phyloP scores from a whole-genome alignment of 2,888 invertebrate genomes.

The Lasioglossum lativentre region DNA sequence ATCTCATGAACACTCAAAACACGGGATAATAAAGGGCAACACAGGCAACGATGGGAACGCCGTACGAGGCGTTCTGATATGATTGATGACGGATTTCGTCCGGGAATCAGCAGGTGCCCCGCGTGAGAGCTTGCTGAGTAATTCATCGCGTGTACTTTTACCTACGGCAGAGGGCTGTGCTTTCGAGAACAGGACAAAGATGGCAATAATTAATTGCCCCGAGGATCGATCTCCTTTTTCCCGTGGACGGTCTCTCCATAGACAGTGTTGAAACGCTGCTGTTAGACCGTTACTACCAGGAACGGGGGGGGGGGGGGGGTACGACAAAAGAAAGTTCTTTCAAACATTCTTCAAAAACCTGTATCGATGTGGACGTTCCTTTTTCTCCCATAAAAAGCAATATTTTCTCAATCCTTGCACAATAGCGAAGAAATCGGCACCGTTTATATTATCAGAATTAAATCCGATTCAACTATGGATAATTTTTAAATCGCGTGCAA shows the following conservation, averaged over 20 bases:
- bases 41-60: constrained; percentile 46
- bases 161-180: constrained; percentile 43
- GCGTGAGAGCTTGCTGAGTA: constrained; percentile 73
- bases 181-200: constrained; percentile 49
- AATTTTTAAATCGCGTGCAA: too few species aligned
- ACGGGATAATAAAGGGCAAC: constrained; percentile 40
- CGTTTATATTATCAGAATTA: neutral
- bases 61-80: constrained; percentile 70
- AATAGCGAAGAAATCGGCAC: neutral
- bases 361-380: neutral
- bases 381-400: neutral
- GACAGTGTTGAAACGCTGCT: constrained; percentile 30
- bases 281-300: constrained; percentile 24
- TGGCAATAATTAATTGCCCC: constrained; percentile 57
- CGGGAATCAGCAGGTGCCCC: constrained; percentile 80
- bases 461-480: too few species aligned
- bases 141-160: constrained; percentile 76
- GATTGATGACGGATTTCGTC: constrained; percentile 76
- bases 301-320: neutral
- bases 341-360: neutral
- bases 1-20: constrained; percentile 22
- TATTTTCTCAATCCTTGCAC: neutral
- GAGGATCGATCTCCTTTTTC: constrained; percentile 41
- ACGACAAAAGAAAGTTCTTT: constrained; percentile 10
- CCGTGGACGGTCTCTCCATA: constrained; percentile 17